These are phyloP conservation scores for Caloenas nicobarica DNA, from an alignment of 2,113 vertebrate species.

Conservation along the genomic window DNA sequence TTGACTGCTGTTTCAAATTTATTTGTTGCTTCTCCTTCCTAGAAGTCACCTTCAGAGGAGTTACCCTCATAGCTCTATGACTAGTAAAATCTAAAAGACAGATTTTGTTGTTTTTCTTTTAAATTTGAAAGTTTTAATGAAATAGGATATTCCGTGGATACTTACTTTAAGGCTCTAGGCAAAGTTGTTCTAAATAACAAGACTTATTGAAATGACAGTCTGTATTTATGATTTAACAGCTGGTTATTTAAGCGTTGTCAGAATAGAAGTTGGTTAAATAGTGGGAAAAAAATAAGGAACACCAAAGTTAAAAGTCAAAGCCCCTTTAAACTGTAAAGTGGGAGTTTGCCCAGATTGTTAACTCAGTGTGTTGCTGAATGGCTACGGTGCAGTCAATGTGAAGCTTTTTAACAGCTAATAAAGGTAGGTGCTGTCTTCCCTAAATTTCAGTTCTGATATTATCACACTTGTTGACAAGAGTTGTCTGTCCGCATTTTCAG, in stretches of 20 bases:
- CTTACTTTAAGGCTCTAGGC: not conserved
- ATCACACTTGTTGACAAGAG: not conserved
- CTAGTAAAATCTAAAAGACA: not conserved
- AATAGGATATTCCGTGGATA: not conserved
- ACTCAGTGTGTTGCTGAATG: not conserved
- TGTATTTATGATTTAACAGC: not conserved
- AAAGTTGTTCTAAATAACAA: not conserved
- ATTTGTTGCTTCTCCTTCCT: not conserved
- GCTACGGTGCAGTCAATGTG: accelerated
- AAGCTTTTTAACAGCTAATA: not conserved
- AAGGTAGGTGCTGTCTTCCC: accelerated
- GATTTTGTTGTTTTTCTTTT: not conserved
- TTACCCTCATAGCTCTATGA: not conserved
- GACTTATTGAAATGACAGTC: not conserved
- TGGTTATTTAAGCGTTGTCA: not conserved
- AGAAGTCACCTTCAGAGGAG: not conserved
- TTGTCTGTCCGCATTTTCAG: not conserved
- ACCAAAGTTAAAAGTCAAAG: not conserved
- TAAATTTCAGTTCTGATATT: not conserved
- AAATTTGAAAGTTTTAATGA: not conserved
- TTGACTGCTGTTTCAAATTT: not conserved
- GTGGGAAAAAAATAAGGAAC: not conserved
- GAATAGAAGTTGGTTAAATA: not conserved
- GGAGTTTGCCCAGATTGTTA: not conserved
- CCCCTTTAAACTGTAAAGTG: not conserved